Base-by-base conservation (phyloP, 1,140 invertebrate species). In the Brachionus rubens region DNA sequence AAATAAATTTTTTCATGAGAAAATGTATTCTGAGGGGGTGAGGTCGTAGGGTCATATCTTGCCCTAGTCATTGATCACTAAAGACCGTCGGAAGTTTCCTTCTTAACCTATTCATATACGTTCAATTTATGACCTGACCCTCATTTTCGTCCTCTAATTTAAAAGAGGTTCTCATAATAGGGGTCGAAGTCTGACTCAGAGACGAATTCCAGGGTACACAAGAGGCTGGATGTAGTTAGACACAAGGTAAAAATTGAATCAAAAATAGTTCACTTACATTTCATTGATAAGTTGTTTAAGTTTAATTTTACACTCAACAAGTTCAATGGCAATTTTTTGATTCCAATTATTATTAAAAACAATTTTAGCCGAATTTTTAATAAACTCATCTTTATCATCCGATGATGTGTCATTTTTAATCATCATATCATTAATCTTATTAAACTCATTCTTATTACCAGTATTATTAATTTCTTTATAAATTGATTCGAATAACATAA, bases 301-400 rank as follows among this genome's bases (percentile, higher is more conserved):
- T 54, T 75, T 75, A n/a, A 54, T 59, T 75, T 75, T 75, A 16
- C 48, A 75, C 21, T 75, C 70, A 14, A 54, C 48, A 14, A 75
- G 6, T 50, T 75, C 70, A 40, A 75, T 75, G n/a, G 68, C 68
- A 41, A 72, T 72, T 54, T 72, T 72, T 46, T 72, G 68, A 72
- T 72, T 72, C 50, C 46, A 48, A 41, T 54, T 72, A 33, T 40
- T 72, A 33, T 59, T 59, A 36, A 59, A 9, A n/a, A 33, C 16
- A 33, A 33, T n/a, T 36, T 21, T 59, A 2, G 43, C 6, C 5
- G 21, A 48, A 50, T 48, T 48, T 50, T 72, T 72, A 12, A 50
- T 14, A 9, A 30, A 26, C 26, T 47, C 65, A 30, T 70, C 65
- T 47, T 70, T 59, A 7, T 70, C 40, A 47, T 7, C 12, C n/a